Conservation (phyloP, 2,888 invertebrate species). For the Lamellibrachia satsuma region DNA sequence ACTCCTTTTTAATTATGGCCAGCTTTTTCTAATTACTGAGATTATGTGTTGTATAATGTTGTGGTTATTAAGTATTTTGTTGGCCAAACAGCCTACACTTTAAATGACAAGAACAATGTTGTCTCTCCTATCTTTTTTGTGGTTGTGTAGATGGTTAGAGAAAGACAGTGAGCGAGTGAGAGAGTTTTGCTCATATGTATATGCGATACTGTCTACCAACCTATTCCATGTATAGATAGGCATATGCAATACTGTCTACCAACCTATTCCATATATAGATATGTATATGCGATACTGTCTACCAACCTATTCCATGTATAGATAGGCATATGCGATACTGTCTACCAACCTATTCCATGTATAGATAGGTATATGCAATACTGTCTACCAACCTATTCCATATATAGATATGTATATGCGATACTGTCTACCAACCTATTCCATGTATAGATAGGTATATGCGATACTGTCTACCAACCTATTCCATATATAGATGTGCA, state of each 20-base stretch:
- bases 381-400: not conserved
- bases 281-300: not conserved
- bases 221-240: not conserved
- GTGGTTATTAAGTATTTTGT: too few relatives aligned
- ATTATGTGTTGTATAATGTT: too few relatives aligned
- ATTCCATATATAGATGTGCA: not conserved
- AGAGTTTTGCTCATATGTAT: not conserved
- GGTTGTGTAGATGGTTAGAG: not conserved
- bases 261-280: not conserved
- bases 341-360: not conserved
- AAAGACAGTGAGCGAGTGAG: not conserved
- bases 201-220: not conserved
- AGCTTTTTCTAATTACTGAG: too few relatives aligned
- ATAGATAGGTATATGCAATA: too few relatives aligned
- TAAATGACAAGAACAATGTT: too few relatives aligned
- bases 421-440: not conserved
- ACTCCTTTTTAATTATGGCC: too few relatives aligned
- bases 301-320: not conserved
- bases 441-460: not conserved
- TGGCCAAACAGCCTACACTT: too few relatives aligned
- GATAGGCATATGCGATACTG: too few relatives aligned
- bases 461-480: not conserved
- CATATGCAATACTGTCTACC: not conserved
- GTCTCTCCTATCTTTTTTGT: not conserved
- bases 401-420: not conserved